phyloP scores from a whole-genome alignment of 2,797 vertebrate genomes.

The Xyrichtys novacula region DNA sequence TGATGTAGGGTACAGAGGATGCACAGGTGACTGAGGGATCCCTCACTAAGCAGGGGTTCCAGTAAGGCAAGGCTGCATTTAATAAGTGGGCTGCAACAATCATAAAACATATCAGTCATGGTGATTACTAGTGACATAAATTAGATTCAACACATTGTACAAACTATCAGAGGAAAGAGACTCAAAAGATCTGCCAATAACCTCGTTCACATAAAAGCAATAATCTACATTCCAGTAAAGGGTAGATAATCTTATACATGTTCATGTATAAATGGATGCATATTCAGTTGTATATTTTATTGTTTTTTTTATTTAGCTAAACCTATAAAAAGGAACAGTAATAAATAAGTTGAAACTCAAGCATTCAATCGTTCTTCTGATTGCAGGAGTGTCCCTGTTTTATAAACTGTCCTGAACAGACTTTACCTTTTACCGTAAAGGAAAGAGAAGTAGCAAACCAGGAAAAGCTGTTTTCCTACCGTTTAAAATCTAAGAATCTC shows the following conservation, averaged over 20 bases:
- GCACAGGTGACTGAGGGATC: slow-evolving; percentile 75
- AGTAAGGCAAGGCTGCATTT: slow-evolving; percentile 88
- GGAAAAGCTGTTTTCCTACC: slow-evolving; percentile 61
- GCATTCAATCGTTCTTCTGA: slow-evolving; percentile 78
- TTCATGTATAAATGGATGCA: slow-evolving; percentile 81
- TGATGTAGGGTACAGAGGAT: background rate
- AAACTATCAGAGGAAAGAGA: slow-evolving; percentile 78
- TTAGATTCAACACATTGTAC: slow-evolving; percentile 79
- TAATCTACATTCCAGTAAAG: slow-evolving; percentile 85
- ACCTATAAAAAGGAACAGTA: slow-evolving; percentile 80
- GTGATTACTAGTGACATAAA: slow-evolving; percentile 81
- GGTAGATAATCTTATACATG: slow-evolving; percentile 76
- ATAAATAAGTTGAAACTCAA: slow-evolving; percentile 81
- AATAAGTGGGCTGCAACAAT: slow-evolving; percentile 85
- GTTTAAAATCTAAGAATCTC: slow-evolving; percentile 68
- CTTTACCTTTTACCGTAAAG: slow-evolving; percentile 72
- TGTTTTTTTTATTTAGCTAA: slow-evolving; percentile 71
- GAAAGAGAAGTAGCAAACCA: slow-evolving; percentile 61
- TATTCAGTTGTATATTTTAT: slow-evolving; percentile 74
- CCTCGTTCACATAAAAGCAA: slow-evolving; percentile 72
- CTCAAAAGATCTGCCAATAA: slow-evolving; percentile 67
- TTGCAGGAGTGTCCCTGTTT: slow-evolving; percentile 76
- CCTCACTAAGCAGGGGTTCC: slow-evolving; percentile 85
- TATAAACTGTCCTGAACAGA: slow-evolving; percentile 73
- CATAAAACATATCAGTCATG: slow-evolving; percentile 77